Percentiles rank a stretch among this genome's conserved stretches.
Evolutionary conservation across 1,140 invertebrate genomes (phyloP).

Genomic region (Platyura marginata): DNA sequence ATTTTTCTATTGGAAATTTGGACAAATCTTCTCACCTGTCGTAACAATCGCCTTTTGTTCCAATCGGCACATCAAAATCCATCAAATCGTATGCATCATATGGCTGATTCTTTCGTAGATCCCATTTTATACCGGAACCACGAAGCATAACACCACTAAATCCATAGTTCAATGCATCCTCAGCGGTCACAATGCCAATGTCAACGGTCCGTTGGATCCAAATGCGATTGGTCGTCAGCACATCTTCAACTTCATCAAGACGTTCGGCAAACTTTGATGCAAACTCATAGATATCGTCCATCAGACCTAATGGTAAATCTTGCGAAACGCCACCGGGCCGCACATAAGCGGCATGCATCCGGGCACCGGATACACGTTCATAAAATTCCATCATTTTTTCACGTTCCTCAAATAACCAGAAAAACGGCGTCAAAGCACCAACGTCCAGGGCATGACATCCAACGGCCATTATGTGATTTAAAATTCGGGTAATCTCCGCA

Average conservation of each 20-base stretch:
- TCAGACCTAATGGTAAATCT: slow-evolving; percentile 81
- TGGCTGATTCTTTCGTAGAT: slow-evolving; percentile 83
- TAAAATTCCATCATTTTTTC: slow-evolving; percentile 99
- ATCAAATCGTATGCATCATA: slow-evolving; percentile 90
- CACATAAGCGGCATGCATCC: slow-evolving; percentile 95
- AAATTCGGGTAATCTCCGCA: slow-evolving; percentile 76
- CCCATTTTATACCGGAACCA: slow-evolving; percentile 96
- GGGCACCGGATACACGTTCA: slow-evolving; percentile 85
- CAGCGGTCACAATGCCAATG: slow-evolving; percentile 71
- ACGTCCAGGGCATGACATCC: slow-evolving; percentile 86
- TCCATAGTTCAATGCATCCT: slow-evolving; percentile 85
- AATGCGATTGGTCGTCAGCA: slow-evolving; percentile 82
- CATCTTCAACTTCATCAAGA: slow-evolving; percentile 87
- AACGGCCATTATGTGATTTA: slow-evolving; percentile 91
- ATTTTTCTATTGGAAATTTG: too few relatives aligned
- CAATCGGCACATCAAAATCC: slow-evolving; percentile 94
- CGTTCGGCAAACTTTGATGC: slow-evolving; percentile 63
- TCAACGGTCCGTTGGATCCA: slow-evolving; percentile 80
- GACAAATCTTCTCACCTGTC: slow-evolving; percentile 78
- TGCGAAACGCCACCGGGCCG: slow-evolving; percentile 75
- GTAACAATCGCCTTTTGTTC: slow-evolving; percentile 87
- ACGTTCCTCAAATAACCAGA: slow-evolving; percentile 96
- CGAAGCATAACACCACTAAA: slow-evolving; percentile 92
- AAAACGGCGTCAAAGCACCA: slow-evolving; percentile 91
- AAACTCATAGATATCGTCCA: slow-evolving; percentile 95